Percentiles rank a stretch among this genome's conserved stretches.
These are phyloP conservation scores for Bucorvus abyssinicus DNA, from an alignment of 2,797 vertebrate species.

Conservation along the genomic window DNA sequence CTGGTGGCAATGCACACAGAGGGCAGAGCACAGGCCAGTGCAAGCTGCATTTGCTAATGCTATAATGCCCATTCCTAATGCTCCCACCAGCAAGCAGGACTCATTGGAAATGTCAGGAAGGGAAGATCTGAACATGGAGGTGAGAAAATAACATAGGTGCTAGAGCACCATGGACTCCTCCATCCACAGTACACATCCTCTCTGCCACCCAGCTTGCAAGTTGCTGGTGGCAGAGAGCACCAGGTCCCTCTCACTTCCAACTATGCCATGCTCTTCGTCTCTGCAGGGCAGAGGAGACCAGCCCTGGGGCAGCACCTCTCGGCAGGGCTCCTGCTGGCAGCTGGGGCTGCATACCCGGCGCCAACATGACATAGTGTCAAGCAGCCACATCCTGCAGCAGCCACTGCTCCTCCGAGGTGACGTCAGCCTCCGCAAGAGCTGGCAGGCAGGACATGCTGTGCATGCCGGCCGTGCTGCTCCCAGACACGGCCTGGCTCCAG, in stretches of 20 bases:
- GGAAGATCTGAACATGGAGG: neutral
- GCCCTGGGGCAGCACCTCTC: neutral
- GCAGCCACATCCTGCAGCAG: slow-evolving; percentile 47
- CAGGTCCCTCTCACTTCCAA: neutral
- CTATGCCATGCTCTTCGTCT: rapidly evolving
- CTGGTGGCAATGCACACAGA: neutral
- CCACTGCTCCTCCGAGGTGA: slow-evolving; percentile 16
- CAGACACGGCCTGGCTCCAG: neutral
- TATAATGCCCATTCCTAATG: rapidly evolving
- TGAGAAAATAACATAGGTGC: neutral
- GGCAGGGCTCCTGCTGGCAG: neutral
- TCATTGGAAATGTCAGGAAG: neutral
- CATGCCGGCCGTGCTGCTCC: neutral
- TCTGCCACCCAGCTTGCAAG: rapidly evolving
- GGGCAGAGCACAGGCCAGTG: rapidly evolving
- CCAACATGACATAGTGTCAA: slow-evolving; percentile 7
- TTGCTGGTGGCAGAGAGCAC: neutral
- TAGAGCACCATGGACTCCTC: neutral
- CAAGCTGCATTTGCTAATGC: neutral
- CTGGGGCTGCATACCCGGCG: neutral
- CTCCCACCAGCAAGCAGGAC: neutral
- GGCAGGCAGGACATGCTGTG: slow-evolving; percentile 18
- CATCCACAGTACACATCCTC: neutral
- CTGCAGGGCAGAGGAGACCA: neutral
- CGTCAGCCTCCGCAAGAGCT: slow-evolving; percentile 53